Evolutionary conservation across 2,113 vertebrate genomes (phyloP).

Genomic region (Lampris megalopsis): DNA sequence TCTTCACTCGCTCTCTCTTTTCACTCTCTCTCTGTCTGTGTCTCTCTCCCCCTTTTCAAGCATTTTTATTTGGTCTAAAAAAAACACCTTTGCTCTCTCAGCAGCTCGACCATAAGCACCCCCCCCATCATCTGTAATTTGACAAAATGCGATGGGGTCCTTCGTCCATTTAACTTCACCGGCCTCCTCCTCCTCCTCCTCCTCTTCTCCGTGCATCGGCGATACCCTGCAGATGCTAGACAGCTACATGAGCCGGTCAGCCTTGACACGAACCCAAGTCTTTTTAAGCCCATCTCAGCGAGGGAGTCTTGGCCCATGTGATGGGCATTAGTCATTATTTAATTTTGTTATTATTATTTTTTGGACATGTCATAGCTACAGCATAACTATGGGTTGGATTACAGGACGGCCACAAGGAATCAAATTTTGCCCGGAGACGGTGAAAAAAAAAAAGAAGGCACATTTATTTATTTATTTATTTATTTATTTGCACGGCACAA

Average conservation of each 20-base stretch:
- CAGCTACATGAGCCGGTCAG: not conserved
- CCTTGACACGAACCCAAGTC: slow-evolving; percentile 15
- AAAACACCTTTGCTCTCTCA: slow-evolving; percentile 14
- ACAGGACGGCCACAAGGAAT: too few species aligned
- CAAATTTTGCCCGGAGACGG: too few species aligned
- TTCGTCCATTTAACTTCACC: not conserved
- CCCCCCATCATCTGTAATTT: slow-evolving; percentile 28
- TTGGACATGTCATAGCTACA: too few species aligned
- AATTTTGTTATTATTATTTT: too few species aligned
- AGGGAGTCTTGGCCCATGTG: not conserved
- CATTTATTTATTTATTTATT: too few species aligned
- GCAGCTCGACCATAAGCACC: slow-evolving; percentile 26
- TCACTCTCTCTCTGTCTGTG: not conserved
- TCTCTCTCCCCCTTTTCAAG: slow-evolving; percentile 20
- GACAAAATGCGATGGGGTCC: not conserved
- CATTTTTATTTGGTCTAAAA: slow-evolving; percentile 11
- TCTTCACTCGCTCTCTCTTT: not conserved
- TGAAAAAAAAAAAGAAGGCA: too few species aligned
- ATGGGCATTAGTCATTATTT: too few species aligned
- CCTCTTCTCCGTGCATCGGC: slow-evolving; percentile 14
- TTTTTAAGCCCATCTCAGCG: slow-evolving; percentile 22
- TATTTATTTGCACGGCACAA: too few species aligned
- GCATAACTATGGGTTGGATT: too few species aligned
- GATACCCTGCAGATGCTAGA: slow-evolving; percentile 31
- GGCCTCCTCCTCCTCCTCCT: slow-evolving; percentile 6